Evolutionary conservation across 2,113 vertebrate species (phyloP), one percentile per base, ranked within the genome.

Genomic region (Piaya cayana): DNA sequence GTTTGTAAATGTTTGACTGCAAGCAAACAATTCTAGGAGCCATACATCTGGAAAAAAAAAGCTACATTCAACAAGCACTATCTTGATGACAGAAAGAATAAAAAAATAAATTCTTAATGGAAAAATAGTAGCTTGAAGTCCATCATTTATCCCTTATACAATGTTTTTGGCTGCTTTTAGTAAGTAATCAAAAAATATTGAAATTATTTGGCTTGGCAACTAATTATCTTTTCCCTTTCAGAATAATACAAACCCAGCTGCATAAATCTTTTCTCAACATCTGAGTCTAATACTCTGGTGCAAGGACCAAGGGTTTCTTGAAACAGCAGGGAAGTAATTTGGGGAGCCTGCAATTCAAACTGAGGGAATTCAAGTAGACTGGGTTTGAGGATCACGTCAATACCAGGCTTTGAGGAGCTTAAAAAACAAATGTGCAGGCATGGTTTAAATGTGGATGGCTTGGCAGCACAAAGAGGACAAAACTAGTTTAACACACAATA

Each of bases 51-150:
- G 39, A 89, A 90, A 97, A 93, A n/a, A n/a, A 56, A 89, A 95
- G 55, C 53, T 69, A 88, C 45, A 47, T 52, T 79, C 20, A 77
- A 95, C 93, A 78, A 95, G 20, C 50, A 52, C 22, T 70, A 13
- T 93, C 96, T 83, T 58, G 62, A 93, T 69, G 69, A 82, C 68
- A 86, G 29, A 27, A 96, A 95, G 76, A 86, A 95, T 97, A 96
- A 90, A 96, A 96, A 97, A 96, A 97, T 95, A 95, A 95, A 91
- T 85, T 93, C 42, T 91, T 75, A 95, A 96, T 90, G 96, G 94
- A 97, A 96, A 97, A 97, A 90, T 90, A 95, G 67, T 93, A 90
- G 91, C 59, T 93, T 96, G 83, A 93, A 94, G 77, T 93, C 86
- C 79, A 86, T 87, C 1, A 7, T 72, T 92, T 83, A 82, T 96